Conservation (phyloP, 2,113 vertebrate species). For the Melanerpes formicivorus region DNA sequence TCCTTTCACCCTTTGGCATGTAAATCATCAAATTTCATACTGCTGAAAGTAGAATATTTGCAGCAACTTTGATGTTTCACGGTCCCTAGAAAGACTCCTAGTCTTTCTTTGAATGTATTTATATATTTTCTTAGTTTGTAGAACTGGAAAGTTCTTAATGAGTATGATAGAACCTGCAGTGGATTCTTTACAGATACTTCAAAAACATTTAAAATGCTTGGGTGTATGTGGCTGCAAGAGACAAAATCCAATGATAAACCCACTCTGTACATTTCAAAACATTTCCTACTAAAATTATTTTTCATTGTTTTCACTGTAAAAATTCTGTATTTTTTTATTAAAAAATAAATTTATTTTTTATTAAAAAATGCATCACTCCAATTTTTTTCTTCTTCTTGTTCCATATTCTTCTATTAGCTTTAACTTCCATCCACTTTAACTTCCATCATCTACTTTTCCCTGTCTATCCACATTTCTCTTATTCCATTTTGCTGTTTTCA, state of each 20-base stretch:
- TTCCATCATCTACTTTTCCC: background rate
- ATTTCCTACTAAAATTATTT: background rate
- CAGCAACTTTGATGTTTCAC: background rate
- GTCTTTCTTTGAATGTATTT: background rate
- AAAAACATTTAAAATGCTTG: background rate
- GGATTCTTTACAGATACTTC: background rate
- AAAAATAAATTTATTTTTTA: too few species aligned
- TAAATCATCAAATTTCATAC: background rate
- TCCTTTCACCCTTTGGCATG: background rate
- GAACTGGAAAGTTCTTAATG: background rate
- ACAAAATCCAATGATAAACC: background rate
- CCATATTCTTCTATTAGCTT: background rate
- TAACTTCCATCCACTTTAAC: background rate
- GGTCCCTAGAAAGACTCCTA: background rate
- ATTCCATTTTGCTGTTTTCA: background rate
- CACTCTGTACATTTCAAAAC: background rate
- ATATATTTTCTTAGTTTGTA: background rate
- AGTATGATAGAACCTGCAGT: background rate
- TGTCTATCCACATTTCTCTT: background rate
- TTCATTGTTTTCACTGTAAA: background rate
- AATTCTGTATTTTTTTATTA: background rate
- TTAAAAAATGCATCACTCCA: background rate
- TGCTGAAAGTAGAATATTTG: background rate
- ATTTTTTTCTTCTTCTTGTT: background rate
- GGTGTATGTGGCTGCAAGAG: background rate